Conservation (phyloP, 1,140 invertebrate genomes). For the Gonioctena quinquepunctata region DNA sequence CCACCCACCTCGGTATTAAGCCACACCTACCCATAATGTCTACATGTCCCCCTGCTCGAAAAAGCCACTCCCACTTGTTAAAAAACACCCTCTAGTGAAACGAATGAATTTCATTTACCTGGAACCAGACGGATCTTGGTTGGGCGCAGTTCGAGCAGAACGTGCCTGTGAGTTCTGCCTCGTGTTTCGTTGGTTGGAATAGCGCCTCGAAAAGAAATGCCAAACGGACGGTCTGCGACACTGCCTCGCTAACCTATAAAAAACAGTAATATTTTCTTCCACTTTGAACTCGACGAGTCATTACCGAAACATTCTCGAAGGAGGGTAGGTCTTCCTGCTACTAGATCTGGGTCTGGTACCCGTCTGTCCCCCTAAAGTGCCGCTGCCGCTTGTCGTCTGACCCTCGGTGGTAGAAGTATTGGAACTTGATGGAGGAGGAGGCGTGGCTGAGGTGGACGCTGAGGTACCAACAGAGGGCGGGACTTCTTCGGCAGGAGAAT, state of each 20-base stretch:
- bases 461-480: too few species aligned
- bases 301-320: slow-evolving; percentile 40
- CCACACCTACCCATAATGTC: too few species aligned
- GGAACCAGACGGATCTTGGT: neutral
- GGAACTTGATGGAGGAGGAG: neutral
- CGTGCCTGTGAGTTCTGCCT: too few species aligned
- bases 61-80: too few species aligned
- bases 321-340: slow-evolving; percentile 45
- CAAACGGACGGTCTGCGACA: slow-evolving; percentile 32
- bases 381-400: neutral
- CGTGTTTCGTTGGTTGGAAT: neutral
- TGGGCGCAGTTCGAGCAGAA: too few species aligned
- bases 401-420: neutral
- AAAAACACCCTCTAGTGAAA: too few species aligned
- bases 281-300: neutral
- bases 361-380: neutral
- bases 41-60: too few species aligned
- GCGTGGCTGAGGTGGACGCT: neutral
- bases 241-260: slow-evolving; percentile 25
- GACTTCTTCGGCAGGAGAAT: slow-evolving; percentile 36
- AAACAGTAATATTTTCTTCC: slow-evolving; percentile 2
- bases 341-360: slow-evolving; percentile 2
- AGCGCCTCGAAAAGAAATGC: slow-evolving; percentile 37
- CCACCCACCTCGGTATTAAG: too few species aligned
- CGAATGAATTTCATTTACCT: too few species aligned